A percentile compares a stretch with the other conserved stretches of the same genome.
These are phyloP conservation scores for Dendronephthya gigantea DNA, from an alignment of 64 coral and sea anemone species.

Conservation along the genomic window DNA sequence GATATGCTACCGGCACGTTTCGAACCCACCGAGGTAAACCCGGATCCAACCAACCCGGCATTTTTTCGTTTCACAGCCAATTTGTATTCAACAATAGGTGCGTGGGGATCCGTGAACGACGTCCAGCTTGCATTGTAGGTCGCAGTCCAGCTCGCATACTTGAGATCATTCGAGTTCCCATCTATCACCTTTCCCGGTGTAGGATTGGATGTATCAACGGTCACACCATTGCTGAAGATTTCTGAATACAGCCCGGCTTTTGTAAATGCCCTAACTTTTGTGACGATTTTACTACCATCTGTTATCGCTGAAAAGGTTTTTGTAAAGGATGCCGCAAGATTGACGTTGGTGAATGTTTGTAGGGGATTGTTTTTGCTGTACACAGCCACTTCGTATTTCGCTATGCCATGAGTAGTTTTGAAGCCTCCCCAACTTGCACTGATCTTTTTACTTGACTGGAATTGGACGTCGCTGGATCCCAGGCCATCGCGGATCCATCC, in stretches of 20 bases:
- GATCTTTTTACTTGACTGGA: conserved; percentile 43
- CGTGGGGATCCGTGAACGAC: too few species aligned
- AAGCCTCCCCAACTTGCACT: conserved; percentile 54
- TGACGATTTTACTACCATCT: conserved; percentile 34
- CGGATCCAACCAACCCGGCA: conserved; percentile 31
- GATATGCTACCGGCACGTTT: not conserved
- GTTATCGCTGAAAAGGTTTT: conserved; percentile 27
- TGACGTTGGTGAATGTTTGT: conserved; percentile 26
- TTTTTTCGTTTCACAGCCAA: not conserved
- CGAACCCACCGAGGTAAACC: conserved; percentile 9
- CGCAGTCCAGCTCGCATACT: conserved; percentile 27
- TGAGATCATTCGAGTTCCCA: conserved; percentile 20
- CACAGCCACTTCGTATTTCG: conserved; percentile 47
- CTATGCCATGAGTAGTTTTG: conserved; percentile 35
- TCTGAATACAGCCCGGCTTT: conserved; percentile 69
- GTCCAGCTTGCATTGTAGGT: not conserved
- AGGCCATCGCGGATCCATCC: conserved; percentile 84
- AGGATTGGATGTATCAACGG: conserved; percentile 55
- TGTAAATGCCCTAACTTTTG: conserved; percentile 45
- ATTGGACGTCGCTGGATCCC: conserved; percentile 1
- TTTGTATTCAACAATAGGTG: too few species aligned
- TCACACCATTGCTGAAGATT: conserved; percentile 50
- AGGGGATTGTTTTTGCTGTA: conserved; percentile 12
- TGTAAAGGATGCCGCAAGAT: conserved; percentile 17
- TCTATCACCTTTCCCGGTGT: conserved; percentile 17